Conservation (phyloP, 2,888 invertebrate species). For the Macrosiphum euphorbiae region DNA sequence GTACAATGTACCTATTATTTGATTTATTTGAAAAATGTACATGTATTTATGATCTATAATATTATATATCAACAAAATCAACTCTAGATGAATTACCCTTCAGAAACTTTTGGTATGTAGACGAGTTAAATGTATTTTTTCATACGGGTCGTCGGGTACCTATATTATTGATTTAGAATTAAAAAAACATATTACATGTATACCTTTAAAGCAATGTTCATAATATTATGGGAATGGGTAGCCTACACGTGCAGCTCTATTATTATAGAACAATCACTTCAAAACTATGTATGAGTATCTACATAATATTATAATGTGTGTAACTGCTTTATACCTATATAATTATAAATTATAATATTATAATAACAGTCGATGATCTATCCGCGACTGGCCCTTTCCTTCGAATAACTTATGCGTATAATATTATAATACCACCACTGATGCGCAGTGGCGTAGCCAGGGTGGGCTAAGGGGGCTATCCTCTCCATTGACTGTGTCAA, state of each 20-base stretch:
- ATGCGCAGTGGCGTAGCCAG: no score
- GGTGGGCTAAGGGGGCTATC: no score
- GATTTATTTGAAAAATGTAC: conserved; percentile 22
- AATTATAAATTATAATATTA: no score
- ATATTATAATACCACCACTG: no score
- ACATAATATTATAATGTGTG: no score
- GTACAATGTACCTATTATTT: background rate
- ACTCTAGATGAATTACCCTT: conserved; percentile 18
- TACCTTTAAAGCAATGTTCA: background rate
- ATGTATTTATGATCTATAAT: background rate
- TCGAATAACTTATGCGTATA: no score
- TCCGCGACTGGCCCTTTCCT: no score
- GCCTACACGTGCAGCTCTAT: background rate
- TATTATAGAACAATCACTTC: no score
- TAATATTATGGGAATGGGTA: background rate
- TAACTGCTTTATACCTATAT: no score
- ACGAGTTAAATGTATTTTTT: background rate
- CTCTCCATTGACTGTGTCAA: no score
- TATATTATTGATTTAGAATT: background rate
- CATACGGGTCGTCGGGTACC: background rate
- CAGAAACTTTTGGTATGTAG: background rate
- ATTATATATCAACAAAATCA: background rate
- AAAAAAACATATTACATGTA: background rate
- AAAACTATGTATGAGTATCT: no score
- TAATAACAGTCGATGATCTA: no score